A percentile compares a stretch with the other conserved stretches of the same genome.
Evolutionary conservation across 2,888 invertebrate genomes (phyloP).

Genomic region (Acanthoscelides obtectus): DNA sequence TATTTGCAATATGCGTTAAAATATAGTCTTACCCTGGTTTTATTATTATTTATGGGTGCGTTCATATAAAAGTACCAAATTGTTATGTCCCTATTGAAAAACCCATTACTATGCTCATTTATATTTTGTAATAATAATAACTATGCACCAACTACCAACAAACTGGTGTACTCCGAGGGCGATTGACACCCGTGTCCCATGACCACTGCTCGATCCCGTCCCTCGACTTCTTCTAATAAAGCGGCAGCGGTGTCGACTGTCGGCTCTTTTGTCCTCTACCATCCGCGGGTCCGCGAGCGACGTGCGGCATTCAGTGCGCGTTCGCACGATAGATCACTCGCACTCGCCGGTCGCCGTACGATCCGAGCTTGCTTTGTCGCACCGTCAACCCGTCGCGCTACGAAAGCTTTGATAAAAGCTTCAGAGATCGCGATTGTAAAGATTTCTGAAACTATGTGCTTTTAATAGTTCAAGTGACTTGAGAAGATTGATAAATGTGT

Average conservation of each 20-base stretch:
- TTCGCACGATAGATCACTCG: not conserved
- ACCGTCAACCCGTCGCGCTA: not conserved
- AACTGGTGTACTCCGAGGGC: not conserved
- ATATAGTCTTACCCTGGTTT: no score
- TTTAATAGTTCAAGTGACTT: not conserved
- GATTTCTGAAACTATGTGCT: not conserved
- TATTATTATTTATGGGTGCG: no score
- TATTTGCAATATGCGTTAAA: no score
- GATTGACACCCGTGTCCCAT: not conserved
- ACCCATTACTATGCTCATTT: no score
- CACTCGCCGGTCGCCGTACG: not conserved
- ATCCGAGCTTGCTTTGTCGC: no score
- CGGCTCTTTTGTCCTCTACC: not conserved
- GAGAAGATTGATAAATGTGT: not conserved
- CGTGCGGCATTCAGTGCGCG: not conserved
- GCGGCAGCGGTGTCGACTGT: not conserved
- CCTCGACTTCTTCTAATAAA: not conserved
- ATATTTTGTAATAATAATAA: no score
- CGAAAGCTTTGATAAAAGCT: no score
- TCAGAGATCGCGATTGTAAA: not conserved
- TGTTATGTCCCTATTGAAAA: no score
- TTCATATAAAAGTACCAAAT: no score
- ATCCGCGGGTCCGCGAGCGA: no score
- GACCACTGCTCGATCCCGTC: no score
- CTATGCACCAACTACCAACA: not conserved